phyloP scores from a whole-genome alignment of 2,797 vertebrate species.

The Sebastes aleutianus region DNA sequence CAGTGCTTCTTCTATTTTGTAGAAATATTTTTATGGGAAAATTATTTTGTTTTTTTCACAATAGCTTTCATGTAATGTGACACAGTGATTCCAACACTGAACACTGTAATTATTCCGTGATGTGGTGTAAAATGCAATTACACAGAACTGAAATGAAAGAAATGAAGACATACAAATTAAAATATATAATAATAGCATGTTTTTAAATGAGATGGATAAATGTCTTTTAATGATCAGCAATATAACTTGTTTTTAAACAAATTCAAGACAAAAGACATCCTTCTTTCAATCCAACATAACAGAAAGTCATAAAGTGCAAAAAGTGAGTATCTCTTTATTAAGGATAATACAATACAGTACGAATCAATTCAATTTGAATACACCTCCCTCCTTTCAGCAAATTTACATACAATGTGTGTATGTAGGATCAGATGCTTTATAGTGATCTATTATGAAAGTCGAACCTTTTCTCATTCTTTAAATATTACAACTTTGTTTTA shows the following conservation, averaged over 20 bases:
- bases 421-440: not conserved
- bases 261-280: not conserved
- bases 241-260: not conserved
- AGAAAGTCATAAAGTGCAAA: conserved; percentile 55
- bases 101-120: too few relatives aligned
- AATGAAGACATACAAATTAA: not conserved
- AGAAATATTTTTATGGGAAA: not conserved
- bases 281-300: not conserved
- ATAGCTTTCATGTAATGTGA: too few relatives aligned
- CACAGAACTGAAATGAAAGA: not conserved
- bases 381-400: not conserved
- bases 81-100: too few relatives aligned
- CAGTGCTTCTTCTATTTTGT: not conserved
- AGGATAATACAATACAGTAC: conserved; percentile 39
- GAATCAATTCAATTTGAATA: conserved; percentile 1
- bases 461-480: not conserved
- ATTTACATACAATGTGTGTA: not conserved
- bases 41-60: too few relatives aligned
- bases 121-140: not conserved
- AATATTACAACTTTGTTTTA: not conserved
- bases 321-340: conserved; percentile 46
- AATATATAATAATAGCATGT: not conserved
- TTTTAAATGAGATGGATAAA: not conserved
- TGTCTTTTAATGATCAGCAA: not conserved
- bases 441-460: not conserved